Percentiles rank a stretch among this genome's conserved stretches.
Conservation (phyloP, 2,888 invertebrate species). For the Strigamia crassipes region DNA sequence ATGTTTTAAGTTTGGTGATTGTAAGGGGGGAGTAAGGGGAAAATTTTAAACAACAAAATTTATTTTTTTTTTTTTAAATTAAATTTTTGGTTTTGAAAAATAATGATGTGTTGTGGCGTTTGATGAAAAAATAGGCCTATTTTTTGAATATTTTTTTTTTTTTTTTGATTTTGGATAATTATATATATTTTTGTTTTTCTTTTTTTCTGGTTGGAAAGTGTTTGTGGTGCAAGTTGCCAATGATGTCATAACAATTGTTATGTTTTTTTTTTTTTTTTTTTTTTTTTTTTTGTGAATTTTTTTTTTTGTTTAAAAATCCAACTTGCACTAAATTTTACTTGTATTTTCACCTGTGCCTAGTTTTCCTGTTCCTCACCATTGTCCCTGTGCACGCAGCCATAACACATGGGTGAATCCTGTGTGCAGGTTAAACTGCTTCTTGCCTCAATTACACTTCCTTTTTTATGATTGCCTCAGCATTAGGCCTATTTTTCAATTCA, state of each 20-base stretch:
- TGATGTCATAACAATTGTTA: background rate
- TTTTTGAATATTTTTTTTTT: no score
- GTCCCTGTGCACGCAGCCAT: slow-evolving; percentile 15
- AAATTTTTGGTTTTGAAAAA: no score
- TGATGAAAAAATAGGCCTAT: no score
- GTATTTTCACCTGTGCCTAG: slow-evolving; percentile 5
- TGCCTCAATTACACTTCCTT: slow-evolving; percentile 28
- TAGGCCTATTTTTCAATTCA: slow-evolving; percentile 29
- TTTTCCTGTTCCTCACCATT: slow-evolving; percentile 14
- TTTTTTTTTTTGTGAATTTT: background rate
- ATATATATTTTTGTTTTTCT: no score
- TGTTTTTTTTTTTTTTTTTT: background rate
- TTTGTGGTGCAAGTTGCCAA: background rate
- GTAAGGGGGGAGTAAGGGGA: background rate
- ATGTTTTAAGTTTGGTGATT: background rate
- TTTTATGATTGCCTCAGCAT: background rate
- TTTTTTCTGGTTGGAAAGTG: background rate
- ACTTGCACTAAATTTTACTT: background rate
- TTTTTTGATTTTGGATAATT: no score
- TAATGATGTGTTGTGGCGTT: no score
- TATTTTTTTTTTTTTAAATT: background rate
- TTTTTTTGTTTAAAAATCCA: background rate
- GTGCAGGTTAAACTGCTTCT: slow-evolving; percentile 16
- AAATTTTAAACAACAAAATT: background rate
- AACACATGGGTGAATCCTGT: slow-evolving; percentile 1